A percentile compares a stretch with the other conserved stretches of the same genome.
Conservation (phyloP, 1,140 invertebrate species). For the Eciton burchellii region DNA sequence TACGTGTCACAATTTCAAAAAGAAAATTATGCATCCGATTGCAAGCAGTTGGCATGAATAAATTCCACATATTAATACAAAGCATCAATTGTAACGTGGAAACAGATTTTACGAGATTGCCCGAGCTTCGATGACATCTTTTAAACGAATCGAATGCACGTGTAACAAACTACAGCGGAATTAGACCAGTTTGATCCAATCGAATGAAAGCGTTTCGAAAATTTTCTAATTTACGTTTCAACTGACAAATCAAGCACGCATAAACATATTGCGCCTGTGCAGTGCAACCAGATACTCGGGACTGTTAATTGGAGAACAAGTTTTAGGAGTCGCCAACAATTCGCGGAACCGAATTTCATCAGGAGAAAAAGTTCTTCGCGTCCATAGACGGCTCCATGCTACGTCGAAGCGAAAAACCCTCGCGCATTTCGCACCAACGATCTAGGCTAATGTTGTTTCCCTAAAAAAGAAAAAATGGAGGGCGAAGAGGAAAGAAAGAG, state of each 20-base stretch:
- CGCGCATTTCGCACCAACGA: neutral
- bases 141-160: neutral
- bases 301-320: slow-evolving; percentile 35
- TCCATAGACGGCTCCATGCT: neutral
- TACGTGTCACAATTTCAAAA: slow-evolving; percentile 4
- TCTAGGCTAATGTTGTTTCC: neutral
- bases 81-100: too few relatives aligned
- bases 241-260: neutral
- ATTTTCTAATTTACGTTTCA: neutral
- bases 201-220: neutral
- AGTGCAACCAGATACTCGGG: slow-evolving; percentile 36
- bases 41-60: neutral
- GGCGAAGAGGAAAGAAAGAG: too few relatives aligned
- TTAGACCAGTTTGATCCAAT: neutral
- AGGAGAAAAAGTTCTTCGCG: neutral
- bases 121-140: neutral
- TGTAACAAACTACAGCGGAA: neutral
- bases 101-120: neutral
- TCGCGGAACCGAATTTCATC: neutral
- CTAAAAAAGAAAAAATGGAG: too few relatives aligned
- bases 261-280: slow-evolving; percentile 8
- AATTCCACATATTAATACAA: neutral
- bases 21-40: neutral
- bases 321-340: slow-evolving; percentile 3
- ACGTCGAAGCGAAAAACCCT: neutral